These are phyloP conservation scores for Apodemus sylvaticus DNA, from an alignment of 2,113 vertebrate genomes.

Conservation along the genomic window DNA sequence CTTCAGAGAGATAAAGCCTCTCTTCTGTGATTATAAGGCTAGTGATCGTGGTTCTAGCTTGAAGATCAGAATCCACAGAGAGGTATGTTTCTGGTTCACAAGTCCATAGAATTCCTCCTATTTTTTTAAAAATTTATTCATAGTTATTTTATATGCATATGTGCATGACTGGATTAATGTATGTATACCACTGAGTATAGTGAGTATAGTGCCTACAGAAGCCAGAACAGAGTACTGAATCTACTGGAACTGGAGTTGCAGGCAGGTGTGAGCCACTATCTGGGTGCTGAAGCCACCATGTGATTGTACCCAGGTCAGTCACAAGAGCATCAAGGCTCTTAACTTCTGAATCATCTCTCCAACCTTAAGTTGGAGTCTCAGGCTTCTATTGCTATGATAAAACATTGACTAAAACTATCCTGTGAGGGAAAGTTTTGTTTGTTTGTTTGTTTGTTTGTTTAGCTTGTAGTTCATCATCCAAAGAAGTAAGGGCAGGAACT, in stretches of 20 bases:
- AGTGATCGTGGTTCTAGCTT: neutral
- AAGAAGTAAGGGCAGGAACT: neutral
- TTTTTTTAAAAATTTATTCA: neutral
- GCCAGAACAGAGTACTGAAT: neutral
- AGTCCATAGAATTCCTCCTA: neutral
- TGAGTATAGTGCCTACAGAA: neutral
- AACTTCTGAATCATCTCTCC: neutral
- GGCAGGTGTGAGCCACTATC: neutral
- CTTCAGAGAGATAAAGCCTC: neutral
- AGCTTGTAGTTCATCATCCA: neutral
- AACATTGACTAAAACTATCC: neutral
- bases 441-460: too few relatives aligned
- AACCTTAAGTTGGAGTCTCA: neutral
- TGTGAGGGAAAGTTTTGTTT: neutral
- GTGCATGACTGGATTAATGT: neutral
- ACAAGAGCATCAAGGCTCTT: neutral
- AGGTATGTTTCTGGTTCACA: neutral
- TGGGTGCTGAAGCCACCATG: neutral
- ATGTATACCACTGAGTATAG: neutral
- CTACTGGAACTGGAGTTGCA: neutral
- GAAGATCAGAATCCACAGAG: neutral
- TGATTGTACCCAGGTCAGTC: neutral
- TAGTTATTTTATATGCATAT: neutral
- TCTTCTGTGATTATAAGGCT: neutral
- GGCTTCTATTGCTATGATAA: neutral